Base-by-base conservation (phyloP, 2,888 invertebrate species). In the Dorcus hopei region DNA sequence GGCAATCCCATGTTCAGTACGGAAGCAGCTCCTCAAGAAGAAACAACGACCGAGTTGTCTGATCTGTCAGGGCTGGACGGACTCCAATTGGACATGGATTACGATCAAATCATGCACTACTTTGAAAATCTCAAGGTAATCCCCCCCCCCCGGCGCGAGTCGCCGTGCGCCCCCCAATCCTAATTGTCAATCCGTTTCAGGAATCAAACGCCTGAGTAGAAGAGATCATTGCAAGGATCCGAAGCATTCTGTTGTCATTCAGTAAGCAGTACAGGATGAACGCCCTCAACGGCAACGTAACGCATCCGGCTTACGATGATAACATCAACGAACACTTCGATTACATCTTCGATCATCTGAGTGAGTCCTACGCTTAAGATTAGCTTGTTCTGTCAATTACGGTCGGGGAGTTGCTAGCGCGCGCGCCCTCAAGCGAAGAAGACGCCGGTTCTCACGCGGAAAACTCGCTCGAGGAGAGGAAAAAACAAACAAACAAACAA, bases 101-200 rank as follows among this genome's bases (percentile, higher is more conserved):
- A 97, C 81, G 95, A 96, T 79, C 95, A 96, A 84, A 92, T 97
- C 80, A 93, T 96, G 93, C 92, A 95, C 79, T 96, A 97, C 81
- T 97, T 97, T 84, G 95, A 96, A 83, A 96, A 95, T 85, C 85
- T 97, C 76, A 97, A 97, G 86, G 95, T 95, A 84, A 83, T 81
- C 66, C n/a, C 38, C 53, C 38, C 8, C 14, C 2, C 14, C 3
- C n/a, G 40, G n/a, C n/a, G n/a, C n/a, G n/a, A n/a, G n/a, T n/a
- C n/a, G n/a, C n/a, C 19, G 14, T 2, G 3, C 19, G 19, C 2
- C 19, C 19, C 2, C 19, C 19, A 2, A 19, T 19, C 2, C 2
- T 19, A 1, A 19, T 43, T 43, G 11, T 3, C 8, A 40, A 40
- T 40, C 2, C 79, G 79, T 83, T 83, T 71, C 81, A 88, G 88